Evolutionary conservation across 2,797 vertebrate species (phyloP), one percentile per base, ranked within the genome.

Genomic region (Phylloscopus collybita): DNA sequence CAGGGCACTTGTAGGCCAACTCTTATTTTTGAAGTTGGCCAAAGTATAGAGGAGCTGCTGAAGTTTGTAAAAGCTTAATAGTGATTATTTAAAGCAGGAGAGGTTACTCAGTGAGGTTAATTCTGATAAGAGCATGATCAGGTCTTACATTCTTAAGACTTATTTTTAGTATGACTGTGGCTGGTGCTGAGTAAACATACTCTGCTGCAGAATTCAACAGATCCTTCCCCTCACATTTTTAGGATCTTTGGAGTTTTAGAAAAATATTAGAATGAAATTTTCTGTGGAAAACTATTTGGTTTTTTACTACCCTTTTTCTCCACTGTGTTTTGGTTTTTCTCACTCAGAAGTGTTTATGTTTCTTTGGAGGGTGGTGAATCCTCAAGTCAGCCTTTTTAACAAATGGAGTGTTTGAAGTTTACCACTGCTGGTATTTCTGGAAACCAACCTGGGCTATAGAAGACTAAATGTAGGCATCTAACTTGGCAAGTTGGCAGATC

Each of bases 31-130:
- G n/a, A 71, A 16, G 17, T 45, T 86, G 61, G 5, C 29, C 57
- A 16, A 88, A 61, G 36, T 73, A 25, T 26, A 9, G 26, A 74
- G 61, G 38, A 84, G 50, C 20, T 60, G 26, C 23, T 67, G 16
- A 27, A 64, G 84, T 93, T 94, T 74, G 16, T 78, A 44, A 86
- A 90, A 90, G 61, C 44, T 75, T 86, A 74, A 32, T 49, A 61
- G 65, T 64, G 80, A 80, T 92, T 93, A 60, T 64, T 88, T 79
- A 66, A 80, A 74, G 49, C 16, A 62, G 51, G 60, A 73, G n/a
- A 54, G 38, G 18, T 76, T 92, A 80, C 19, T 61, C 25, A n/a
- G 50, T 26, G 36, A 61, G 27, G 73, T 60, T 81, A 84, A 78
- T 81, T 78, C 73, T 86, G 38, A 44, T 78, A 73, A 88, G 50